Evolutionary conservation across 2,888 invertebrate genomes (phyloP), one percentile per base, ranked within the genome.

Genomic region (Pseudanteris insignis): DNA sequence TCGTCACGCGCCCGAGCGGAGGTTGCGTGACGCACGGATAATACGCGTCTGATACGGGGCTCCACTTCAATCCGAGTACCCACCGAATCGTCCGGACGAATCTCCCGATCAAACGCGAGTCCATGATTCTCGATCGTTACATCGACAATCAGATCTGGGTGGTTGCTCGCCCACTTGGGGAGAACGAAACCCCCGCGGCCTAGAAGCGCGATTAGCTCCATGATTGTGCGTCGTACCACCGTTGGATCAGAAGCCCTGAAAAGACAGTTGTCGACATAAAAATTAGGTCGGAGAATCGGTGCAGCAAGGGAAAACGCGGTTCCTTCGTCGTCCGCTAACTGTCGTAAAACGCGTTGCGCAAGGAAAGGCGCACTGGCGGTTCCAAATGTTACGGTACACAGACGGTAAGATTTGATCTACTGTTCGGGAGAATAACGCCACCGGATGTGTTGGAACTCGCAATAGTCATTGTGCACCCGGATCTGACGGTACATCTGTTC

Each of bases 401-500:
- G 13, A n/a, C 11, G 41, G 10, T 30, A 29, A 1, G 15, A 9
- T 8, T 7, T 10, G 8, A 41, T 2, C 2, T 2, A 10, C 3
- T 29, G 15, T 2, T 8, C 12, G 4, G 29, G 18, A 6, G 8
- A 8, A 1, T 6, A 13, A 1, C 38, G 28, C 37, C 54, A 54
- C 1, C 33, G 10, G 2, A 37, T 28, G 6, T 28, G 34, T 21
- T 53, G 53, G 1, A 36, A 29, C 14, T 43, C 41, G 4, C 37
- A 28, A 14, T 53, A 36, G 3, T 18, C 12, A 9, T 32, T 15
- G 12, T 51, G 5, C 2, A 51, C 51, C 24, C 25, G 13, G 11
- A 53, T 44, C 9, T 53, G 43, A 6, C 43, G 28, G 13, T 41
- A 53, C 53, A 53, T 41, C 18, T 41, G 29, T n/a, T 26, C 26